Conservation (phyloP, 1,140 invertebrate species). For the Bombus consobrinus region DNA sequence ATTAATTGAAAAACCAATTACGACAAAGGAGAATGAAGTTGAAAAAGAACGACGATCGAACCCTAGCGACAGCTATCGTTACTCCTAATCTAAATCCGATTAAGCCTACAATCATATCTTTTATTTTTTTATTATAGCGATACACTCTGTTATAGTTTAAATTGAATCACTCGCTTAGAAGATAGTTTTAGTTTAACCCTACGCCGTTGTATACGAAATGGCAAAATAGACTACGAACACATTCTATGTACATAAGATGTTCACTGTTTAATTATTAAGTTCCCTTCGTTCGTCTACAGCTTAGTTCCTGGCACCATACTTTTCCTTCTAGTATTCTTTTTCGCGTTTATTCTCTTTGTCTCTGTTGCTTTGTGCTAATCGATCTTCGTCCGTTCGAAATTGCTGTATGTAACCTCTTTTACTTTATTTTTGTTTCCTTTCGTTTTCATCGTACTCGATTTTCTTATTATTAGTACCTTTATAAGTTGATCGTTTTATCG, state of each 20-base stretch:
- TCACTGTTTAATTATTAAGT: not conserved
- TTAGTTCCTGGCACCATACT: not conserved
- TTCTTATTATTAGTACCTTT: not conserved
- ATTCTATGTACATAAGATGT: not conserved
- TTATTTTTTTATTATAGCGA: conserved; percentile 7
- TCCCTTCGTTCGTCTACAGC: not conserved
- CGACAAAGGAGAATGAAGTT: not conserved
- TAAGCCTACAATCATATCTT: not conserved
- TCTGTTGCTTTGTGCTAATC: conserved; percentile 23
- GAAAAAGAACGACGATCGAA: not conserved
- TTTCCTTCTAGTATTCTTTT: not conserved
- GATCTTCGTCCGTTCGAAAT: conserved; percentile 27
- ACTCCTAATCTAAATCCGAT: conserved; percentile 2
- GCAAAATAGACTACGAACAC: conserved; percentile 11
- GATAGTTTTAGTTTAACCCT: conserved; percentile 1
- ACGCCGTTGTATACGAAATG: conserved; percentile 3
- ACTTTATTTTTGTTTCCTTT: not conserved
- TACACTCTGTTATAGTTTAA: not conserved
- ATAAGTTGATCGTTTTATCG: not conserved
- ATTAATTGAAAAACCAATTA: not conserved
- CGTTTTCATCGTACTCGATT: not conserved
- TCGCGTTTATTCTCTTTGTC: not conserved
- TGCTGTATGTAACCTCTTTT: not conserved
- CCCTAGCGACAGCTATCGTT: not conserved
- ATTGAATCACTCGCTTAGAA: conserved; percentile 14